A percentile compares a stretch with the other conserved stretches of the same genome.
These are phyloP conservation scores for Troides oblongomaculatus DNA, from an alignment of 2,888 invertebrate genomes.

Conservation along the genomic window DNA sequence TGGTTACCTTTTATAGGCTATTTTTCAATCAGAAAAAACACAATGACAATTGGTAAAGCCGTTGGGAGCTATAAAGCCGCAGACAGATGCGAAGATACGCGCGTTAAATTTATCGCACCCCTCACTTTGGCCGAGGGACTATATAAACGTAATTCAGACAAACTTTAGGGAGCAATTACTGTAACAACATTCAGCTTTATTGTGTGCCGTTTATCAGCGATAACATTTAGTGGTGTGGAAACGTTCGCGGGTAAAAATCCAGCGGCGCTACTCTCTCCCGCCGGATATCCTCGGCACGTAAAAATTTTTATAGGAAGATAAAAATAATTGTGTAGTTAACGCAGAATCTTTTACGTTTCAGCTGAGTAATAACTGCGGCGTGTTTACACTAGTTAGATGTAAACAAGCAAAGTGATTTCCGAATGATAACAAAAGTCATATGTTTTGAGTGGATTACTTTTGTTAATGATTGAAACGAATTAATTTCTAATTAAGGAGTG, in stretches of 20 bases:
- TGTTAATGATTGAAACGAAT: no score
- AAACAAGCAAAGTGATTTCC: not conserved
- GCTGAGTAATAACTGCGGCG: not conserved
- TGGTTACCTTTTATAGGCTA: no score
- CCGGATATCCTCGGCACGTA: slow-evolving; percentile 3
- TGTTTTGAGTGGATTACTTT: no score
- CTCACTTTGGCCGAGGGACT: not conserved
- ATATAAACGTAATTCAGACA: slow-evolving; percentile 6
- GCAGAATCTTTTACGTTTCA: not conserved
- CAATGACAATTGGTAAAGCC: not conserved
- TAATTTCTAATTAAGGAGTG: no score
- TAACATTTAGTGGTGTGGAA: slow-evolving; percentile 17
- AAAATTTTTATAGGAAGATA: not conserved
- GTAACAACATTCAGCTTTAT: slow-evolving; percentile 26
- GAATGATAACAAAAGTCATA: not conserved
- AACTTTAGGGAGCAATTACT: slow-evolving; percentile 25
- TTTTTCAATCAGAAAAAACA: not conserved
- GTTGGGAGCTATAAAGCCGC: not conserved
- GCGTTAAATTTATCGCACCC: not conserved
- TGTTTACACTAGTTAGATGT: not conserved
- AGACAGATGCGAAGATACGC: not conserved
- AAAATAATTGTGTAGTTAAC: slow-evolving; percentile 8
- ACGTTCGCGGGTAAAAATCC: slow-evolving; percentile 13
- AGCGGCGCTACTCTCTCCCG: not conserved
- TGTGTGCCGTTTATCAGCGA: slow-evolving; percentile 21